These are phyloP conservation scores for Melanaphis sacchari DNA, from an alignment of 1,140 invertebrate species.

Conservation along the genomic window DNA sequence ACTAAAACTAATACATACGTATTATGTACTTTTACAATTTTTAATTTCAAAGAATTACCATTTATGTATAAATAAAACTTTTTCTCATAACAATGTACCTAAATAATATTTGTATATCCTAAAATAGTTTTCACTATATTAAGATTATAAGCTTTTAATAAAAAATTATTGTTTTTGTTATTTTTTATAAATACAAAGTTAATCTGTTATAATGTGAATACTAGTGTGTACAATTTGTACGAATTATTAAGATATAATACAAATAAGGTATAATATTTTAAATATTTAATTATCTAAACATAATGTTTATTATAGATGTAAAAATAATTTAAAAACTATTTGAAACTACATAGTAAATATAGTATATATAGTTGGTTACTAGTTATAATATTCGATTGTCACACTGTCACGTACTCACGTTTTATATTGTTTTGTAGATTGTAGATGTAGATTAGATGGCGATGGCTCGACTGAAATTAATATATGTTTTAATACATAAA, in stretches of 20 bases:
- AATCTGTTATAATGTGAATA: background rate
- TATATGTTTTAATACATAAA: background rate
- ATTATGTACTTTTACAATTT: background rate
- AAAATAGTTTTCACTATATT: background rate
- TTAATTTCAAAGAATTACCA: no score
- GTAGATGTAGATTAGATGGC: background rate
- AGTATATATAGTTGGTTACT: background rate
- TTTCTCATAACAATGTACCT: background rate
- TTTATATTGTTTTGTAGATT: background rate
- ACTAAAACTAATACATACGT: background rate
- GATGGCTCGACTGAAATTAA: background rate
- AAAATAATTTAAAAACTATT: background rate
- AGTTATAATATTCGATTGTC: background rate
- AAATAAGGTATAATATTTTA: background rate
- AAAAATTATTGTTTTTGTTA: background rate
- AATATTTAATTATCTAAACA: background rate
- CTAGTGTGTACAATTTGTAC: no score
- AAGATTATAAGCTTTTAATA: background rate
- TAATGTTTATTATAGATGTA: background rate
- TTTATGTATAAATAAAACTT: background rate
- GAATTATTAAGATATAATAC: background rate
- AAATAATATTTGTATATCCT: background rate
- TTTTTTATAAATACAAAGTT: background rate
- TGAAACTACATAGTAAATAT: background rate
- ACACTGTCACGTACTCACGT: constrained; percentile 5